Evolutionary conservation across 2,797 vertebrate species (phyloP).

Genomic region (Etheostoma nigrum): DNA sequence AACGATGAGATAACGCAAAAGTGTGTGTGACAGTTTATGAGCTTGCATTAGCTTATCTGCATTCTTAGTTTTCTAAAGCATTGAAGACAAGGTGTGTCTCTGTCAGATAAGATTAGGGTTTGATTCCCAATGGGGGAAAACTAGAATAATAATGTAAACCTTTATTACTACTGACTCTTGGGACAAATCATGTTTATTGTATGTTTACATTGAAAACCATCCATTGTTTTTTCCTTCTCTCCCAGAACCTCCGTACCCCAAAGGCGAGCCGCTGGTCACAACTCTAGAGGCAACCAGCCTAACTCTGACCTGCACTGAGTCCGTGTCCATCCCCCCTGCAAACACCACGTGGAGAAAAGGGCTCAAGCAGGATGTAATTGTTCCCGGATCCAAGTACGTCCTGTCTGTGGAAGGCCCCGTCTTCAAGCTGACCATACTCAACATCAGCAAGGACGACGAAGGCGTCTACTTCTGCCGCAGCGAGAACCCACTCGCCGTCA

Average conservation of each 20-base stretch:
- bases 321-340: slow-evolving; percentile 71
- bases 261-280: slow-evolving; percentile 83
- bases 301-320: slow-evolving; percentile 86
- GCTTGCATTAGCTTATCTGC: not conserved
- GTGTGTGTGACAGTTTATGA: not conserved
- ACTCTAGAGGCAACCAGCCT: slow-evolving; percentile 83
- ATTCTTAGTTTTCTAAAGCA: not conserved
- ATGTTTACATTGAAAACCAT: not conserved
- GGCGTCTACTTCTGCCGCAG: slow-evolving; percentile 91
- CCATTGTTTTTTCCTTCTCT: not conserved
- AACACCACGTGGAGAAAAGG: slow-evolving; percentile 88
- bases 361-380: slow-evolving; percentile 69
- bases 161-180: not conserved
- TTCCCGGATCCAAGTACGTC: slow-evolving; percentile 80
- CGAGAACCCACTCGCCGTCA: slow-evolving; percentile 86
- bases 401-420: slow-evolving; percentile 71
- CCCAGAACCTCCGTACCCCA: slow-evolving; percentile 86
- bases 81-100: not conserved
- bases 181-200: not conserved
- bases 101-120: not conserved
- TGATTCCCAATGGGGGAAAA: not conserved
- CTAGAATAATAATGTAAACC: not conserved
- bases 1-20: slow-evolving; percentile 1
- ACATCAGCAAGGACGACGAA: slow-evolving; percentile 87
- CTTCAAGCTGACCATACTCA: slow-evolving; percentile 88